These are phyloP conservation scores for Leptocoma aspasia DNA, from an alignment of 2,113 vertebrate species.

Conservation along the genomic window DNA sequence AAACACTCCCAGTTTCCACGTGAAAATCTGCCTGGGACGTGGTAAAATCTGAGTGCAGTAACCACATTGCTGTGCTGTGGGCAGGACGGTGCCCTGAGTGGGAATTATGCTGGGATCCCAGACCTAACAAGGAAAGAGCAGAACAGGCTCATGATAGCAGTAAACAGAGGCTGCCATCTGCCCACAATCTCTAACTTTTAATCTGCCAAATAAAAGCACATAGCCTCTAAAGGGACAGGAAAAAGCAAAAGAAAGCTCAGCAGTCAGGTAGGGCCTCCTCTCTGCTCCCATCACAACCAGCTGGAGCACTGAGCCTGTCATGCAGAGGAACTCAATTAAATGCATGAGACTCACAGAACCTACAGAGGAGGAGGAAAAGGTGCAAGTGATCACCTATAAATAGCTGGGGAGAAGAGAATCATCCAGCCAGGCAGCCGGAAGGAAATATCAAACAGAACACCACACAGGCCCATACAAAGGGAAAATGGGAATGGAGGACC, in stretches of 20 bases:
- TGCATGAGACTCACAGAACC: accelerated
- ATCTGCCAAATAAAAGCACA: not conserved
- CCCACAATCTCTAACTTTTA: not conserved
- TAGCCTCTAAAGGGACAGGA: not conserved
- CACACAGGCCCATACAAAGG: not conserved
- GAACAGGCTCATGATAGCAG: not conserved
- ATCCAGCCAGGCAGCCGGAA: not conserved
- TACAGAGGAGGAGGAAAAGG: not conserved
- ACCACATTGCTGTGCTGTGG: not conserved
- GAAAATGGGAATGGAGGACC: not conserved
- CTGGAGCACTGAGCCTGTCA: not conserved
- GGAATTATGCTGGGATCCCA: not conserved
- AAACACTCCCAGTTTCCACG: not conserved
- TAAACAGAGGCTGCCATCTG: not conserved
- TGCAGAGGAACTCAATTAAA: not conserved
- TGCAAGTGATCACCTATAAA: not conserved
- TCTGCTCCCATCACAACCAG: not conserved
- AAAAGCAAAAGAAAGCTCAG: not conserved
- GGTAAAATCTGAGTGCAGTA: not conserved
- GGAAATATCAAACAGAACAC: not conserved
- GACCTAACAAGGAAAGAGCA: not conserved
- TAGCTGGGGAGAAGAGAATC: not conserved
- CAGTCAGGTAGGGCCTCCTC: not conserved
- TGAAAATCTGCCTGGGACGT: not conserved
- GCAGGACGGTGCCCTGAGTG: not conserved